A percentile compares a stretch with the other conserved stretches of the same genome.
phyloP scores from a whole-genome alignment of 2,113 vertebrate species.

The Illadopsis cleaveri region DNA sequence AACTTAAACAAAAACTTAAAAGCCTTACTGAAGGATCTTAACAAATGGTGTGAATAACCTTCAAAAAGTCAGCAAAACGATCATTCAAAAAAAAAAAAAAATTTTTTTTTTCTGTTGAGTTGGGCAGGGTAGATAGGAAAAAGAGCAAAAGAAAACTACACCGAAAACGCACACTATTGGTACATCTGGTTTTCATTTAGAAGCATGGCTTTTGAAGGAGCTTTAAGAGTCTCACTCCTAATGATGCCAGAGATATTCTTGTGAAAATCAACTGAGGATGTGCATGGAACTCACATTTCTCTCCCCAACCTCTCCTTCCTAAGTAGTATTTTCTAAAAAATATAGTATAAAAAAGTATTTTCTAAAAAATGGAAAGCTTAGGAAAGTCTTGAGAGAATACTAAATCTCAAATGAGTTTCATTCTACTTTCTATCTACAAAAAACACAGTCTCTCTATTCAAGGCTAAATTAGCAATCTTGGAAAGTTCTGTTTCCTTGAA shows the following conservation, averaged over 20 bases:
- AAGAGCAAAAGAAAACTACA: neutral
- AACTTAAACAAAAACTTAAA: neutral
- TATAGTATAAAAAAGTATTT: neutral
- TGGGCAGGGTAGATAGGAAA: neutral
- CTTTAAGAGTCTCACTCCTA: neutral
- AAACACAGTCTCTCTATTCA: neutral
- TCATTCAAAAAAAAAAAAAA: neutral
- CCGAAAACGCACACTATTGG: neutral
- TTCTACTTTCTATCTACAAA: neutral
- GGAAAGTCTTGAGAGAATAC: neutral
- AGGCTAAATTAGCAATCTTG: neutral
- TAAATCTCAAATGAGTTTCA: neutral
- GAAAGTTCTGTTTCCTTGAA: neutral
- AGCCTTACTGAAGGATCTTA: neutral
- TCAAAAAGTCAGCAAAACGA: neutral
- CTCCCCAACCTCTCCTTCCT: neutral
- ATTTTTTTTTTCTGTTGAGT: neutral
- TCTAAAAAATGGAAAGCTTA: neutral
- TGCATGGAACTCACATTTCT: neutral
- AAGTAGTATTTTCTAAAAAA: neutral
- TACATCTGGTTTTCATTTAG: constrained; percentile 50
- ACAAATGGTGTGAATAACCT: neutral
- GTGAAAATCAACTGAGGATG: constrained; percentile 6
- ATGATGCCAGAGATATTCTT: neutral
- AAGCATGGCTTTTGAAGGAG: neutral